phyloP scores from a whole-genome alignment of 2,113 vertebrate species.

The Origma solitaria region DNA sequence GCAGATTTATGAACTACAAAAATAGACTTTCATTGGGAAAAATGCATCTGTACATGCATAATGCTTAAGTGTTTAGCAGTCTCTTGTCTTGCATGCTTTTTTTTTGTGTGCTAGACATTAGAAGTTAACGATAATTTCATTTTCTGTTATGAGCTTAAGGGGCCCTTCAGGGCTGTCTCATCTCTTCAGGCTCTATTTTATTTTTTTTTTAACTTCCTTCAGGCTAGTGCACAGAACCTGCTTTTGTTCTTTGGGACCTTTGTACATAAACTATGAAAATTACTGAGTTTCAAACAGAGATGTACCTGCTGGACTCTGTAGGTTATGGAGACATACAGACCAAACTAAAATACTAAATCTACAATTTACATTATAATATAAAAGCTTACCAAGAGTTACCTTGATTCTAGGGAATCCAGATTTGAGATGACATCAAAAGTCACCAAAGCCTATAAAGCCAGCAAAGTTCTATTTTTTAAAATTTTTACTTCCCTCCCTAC shows the following conservation, averaged over 20 bases:
- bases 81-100: fast-evolving
- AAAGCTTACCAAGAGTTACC: not conserved
- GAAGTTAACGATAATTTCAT: not conserved
- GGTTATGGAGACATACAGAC: not conserved
- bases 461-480: fast-evolving
- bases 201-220: not conserved
- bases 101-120: not conserved
- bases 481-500: not conserved
- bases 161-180: not conserved
- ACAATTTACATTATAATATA: not conserved
- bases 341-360: not conserved
- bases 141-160: not conserved
- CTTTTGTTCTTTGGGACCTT: not conserved
- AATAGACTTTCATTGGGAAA: not conserved
- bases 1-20: not conserved
- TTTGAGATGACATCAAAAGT: not conserved
- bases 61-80: not conserved
- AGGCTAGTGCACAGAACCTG: not conserved
- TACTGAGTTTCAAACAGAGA: not conserved
- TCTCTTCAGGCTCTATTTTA: not conserved
- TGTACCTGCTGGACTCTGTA: not conserved
- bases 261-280: not conserved
- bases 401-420: not conserved
- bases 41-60: fast-evolving
- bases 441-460: not conserved